Evolutionary conservation across 92 coral and sea anemone species (phyloP).

Genomic region (Zoanthus sansibaricus): DNA sequence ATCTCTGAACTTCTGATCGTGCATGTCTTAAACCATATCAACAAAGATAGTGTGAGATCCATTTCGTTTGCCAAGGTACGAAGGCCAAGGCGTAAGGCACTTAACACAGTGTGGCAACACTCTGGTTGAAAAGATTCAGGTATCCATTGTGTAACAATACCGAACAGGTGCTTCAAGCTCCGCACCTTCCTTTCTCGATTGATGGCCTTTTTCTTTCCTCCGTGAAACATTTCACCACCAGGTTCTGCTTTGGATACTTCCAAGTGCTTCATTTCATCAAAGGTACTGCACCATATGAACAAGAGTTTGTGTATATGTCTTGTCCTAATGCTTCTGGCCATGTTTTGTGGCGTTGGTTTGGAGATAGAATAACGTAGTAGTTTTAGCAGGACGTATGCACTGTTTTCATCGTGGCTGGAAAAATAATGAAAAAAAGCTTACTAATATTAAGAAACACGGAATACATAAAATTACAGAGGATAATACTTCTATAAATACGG

Average conservation of each 20-base stretch:
- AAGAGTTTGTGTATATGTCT: slow-evolving; percentile 61
- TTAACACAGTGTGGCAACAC: slow-evolving; percentile 8
- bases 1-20: slow-evolving; percentile 10
- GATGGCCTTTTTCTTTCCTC: background rate
- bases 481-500: too few relatives aligned
- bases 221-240: background rate
- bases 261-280: slow-evolving; percentile 45
- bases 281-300: slow-evolving; percentile 66
- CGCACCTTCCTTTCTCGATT: slow-evolving; percentile 1
- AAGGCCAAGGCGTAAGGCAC: slow-evolving; percentile 17
- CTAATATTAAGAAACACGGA: too few relatives aligned
- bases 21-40: slow-evolving; percentile 28
- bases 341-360: slow-evolving; percentile 45
- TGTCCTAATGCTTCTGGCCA: slow-evolving; percentile 47
- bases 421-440: background rate
- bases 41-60: background rate
- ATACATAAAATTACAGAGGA: too few relatives aligned
- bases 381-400: slow-evolving; percentile 40
- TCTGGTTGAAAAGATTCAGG: slow-evolving; percentile 6
- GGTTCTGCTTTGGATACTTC: background rate
- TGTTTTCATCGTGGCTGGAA: slow-evolving; percentile 23
- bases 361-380: slow-evolving; percentile 55
- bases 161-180: slow-evolving; percentile 18
- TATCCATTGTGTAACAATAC: slow-evolving; percentile 17
- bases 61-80: background rate